These are phyloP conservation scores for Drosophila subpulchrella DNA, from an alignment of 1,140 invertebrate genomes.

Conservation along the genomic window DNA sequence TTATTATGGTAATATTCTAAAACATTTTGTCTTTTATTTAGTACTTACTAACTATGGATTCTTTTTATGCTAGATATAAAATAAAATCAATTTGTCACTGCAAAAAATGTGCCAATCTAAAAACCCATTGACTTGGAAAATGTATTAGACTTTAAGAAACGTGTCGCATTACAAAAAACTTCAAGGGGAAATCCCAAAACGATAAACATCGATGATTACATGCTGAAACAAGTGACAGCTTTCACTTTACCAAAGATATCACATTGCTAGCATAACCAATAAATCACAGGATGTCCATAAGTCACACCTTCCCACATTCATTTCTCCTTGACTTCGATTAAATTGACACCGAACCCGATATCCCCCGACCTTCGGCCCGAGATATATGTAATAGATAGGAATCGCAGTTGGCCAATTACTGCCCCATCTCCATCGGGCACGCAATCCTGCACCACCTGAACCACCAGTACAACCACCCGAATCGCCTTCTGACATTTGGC, in stretches of 20 bases:
- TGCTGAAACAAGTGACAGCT: constrained; percentile 1
- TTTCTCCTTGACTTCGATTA: constrained; percentile 28
- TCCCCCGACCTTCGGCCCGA: background rate
- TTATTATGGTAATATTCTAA: background rate
- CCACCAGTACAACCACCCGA: background rate
- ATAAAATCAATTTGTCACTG: background rate
- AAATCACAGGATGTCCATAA: constrained; percentile 42
- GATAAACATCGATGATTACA: constrained; percentile 1
- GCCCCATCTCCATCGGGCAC: background rate
- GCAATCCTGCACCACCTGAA: constrained; percentile 2
- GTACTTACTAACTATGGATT: background rate
- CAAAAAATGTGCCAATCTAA: background rate
- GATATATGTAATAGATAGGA: constrained; percentile 36
- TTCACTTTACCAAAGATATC: constrained; percentile 22
- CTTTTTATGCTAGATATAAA: too few species aligned
- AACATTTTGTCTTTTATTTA: background rate
- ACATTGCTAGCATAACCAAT: constrained; percentile 20
- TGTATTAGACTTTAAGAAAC: background rate
- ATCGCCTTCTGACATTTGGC: constrained; percentile 34
- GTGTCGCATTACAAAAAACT: background rate
- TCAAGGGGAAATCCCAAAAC: constrained; percentile 2
- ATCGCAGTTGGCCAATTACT: constrained; percentile 44
- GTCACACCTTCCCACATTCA: constrained; percentile 21
- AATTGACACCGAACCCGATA: constrained; percentile 26
- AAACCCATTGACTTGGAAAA: background rate